Conservation (phyloP, 1,140 invertebrate species). For the Aphelinus atriplicis region DNA sequence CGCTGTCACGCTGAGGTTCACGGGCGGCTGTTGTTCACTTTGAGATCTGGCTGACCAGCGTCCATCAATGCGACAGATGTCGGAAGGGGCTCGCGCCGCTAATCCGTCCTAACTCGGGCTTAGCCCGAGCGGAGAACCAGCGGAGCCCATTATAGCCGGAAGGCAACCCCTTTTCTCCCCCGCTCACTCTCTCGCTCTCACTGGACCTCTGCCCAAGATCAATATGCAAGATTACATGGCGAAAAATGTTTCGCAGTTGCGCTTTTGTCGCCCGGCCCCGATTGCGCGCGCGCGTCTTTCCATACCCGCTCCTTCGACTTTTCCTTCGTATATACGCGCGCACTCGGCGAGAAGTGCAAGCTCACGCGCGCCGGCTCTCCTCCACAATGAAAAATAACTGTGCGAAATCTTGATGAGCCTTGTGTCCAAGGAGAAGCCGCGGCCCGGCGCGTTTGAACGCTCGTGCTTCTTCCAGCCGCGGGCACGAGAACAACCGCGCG, state of each 20-base stretch:
- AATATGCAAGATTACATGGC: slow-evolving; percentile 66
- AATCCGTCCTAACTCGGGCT: slow-evolving; percentile 61
- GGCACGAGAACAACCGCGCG: no score
- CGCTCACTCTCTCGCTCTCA: no score
- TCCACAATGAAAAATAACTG: no score
- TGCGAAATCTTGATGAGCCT: no score
- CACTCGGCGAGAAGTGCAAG: no score
- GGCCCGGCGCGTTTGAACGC: no score
- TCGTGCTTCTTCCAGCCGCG: no score
- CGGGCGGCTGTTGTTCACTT: slow-evolving; percentile 60
- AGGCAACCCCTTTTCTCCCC: slow-evolving; percentile 57
- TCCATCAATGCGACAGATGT: slow-evolving; percentile 63
- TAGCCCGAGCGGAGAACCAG: slow-evolving; percentile 59
- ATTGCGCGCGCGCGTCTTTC: slow-evolving; percentile 16
- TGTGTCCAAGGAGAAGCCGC: no score
- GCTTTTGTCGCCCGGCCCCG: slow-evolving; percentile 44
- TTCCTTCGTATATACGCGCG: no score
- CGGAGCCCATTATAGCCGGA: slow-evolving; percentile 56
- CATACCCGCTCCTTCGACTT: slow-evolving; percentile 4
- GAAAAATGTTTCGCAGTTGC: slow-evolving; percentile 55
- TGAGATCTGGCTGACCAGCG: slow-evolving; percentile 60
- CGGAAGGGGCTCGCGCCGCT: slow-evolving; percentile 50
- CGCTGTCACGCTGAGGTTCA: not conserved
- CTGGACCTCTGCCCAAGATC: slow-evolving; percentile 48
- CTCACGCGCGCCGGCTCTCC: no score